These are phyloP conservation scores for Panthera leo DNA, from an alignment of 2,113 vertebrate species.

Conservation along the genomic window DNA sequence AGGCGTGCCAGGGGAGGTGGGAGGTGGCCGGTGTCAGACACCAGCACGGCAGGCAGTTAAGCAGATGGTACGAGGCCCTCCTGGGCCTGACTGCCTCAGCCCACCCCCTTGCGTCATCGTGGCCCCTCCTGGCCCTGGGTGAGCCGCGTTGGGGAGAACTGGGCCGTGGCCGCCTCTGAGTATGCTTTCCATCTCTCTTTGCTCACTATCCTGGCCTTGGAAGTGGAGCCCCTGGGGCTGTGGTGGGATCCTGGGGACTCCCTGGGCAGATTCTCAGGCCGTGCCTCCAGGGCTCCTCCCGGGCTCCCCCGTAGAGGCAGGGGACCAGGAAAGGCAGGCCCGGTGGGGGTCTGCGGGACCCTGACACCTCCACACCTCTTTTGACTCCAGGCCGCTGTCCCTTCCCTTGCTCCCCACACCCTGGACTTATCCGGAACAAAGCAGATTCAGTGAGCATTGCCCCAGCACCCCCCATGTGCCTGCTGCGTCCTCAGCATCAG, in stretches of 20 bases:
- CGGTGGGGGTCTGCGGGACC: background rate
- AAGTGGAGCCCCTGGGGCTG: fast-evolving
- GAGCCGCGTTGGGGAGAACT: fast-evolving
- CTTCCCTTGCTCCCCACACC: background rate
- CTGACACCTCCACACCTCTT: fast-evolving
- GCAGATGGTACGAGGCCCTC: fast-evolving
- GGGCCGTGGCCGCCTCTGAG: background rate
- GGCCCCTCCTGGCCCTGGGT: background rate
- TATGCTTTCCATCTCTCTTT: background rate
- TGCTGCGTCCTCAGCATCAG: background rate
- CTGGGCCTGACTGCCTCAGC: background rate
- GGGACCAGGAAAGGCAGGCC: fast-evolving
- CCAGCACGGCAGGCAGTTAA: fast-evolving
- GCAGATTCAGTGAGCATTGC: background rate
- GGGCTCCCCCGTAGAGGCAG: background rate
- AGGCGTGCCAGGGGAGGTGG: fast-evolving
- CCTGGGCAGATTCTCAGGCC: background rate
- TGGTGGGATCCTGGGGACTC: background rate
- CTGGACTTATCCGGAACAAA: no score
- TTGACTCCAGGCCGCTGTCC: background rate
- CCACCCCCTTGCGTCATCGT: fast-evolving
- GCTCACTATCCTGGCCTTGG: fast-evolving
- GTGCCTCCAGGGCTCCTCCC: no score
- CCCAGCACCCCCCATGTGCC: fast-evolving
- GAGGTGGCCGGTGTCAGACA: fast-evolving